A percentile compares a stretch with the other conserved stretches of the same genome.
These are phyloP conservation scores for Bergia puertoricense DNA, from an alignment of 92 coral and sea anemone genomes.

Conservation along the genomic window DNA sequence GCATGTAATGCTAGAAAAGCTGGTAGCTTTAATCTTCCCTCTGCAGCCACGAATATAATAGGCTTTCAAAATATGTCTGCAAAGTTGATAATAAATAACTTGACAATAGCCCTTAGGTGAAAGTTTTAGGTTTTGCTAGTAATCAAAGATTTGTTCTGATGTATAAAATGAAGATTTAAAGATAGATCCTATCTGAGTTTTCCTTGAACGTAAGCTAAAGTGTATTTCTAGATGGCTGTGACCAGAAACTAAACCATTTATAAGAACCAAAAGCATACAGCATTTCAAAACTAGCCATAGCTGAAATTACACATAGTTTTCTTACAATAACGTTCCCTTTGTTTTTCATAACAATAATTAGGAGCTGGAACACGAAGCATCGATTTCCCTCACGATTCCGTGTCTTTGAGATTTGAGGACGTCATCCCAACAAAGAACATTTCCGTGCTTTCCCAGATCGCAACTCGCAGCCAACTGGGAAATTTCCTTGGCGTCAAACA, in stretches of 20 bases:
- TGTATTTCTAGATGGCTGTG: too few species aligned
- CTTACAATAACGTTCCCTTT: too few species aligned
- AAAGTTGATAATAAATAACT: too few species aligned
- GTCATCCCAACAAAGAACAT: slow-evolving; percentile 34
- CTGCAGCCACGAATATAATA: too few species aligned
- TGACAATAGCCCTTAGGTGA: too few species aligned
- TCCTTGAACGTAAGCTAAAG: not conserved
- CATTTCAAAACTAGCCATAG: not conserved
- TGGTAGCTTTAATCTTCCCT: too few species aligned
- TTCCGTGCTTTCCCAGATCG: slow-evolving; percentile 17
- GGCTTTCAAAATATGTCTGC: too few species aligned
- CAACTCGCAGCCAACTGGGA: slow-evolving; percentile 18
- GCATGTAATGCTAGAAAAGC: too few species aligned
- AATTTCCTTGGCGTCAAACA: slow-evolving; percentile 14
- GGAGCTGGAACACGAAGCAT: slow-evolving; percentile 6
- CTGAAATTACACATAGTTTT: not conserved
- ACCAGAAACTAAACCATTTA: not conserved
- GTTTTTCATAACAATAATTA: not conserved
- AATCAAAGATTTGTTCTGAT: too few species aligned
- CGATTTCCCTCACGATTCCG: slow-evolving; percentile 20
- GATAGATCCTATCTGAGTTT: not conserved
- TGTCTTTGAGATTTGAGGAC: slow-evolving; percentile 34
- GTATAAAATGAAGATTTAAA: not conserved
- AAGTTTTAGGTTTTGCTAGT: too few species aligned
- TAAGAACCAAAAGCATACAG: not conserved